Base-by-base conservation (phyloP, 2,113 vertebrate genomes). In the Azemiops feae region DNA sequence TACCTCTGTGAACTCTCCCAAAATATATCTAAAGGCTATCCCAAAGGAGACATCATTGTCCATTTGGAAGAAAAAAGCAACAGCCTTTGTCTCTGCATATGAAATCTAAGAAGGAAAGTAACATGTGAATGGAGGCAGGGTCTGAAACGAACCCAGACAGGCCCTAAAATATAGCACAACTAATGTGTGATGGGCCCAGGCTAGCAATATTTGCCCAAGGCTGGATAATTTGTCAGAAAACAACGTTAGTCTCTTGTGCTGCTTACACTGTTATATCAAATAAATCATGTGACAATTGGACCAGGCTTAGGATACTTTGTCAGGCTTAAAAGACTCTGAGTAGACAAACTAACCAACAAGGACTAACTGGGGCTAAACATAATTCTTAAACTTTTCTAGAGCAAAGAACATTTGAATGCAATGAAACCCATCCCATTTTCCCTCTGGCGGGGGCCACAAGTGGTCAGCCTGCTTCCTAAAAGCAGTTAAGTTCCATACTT, bases 151-250 rank as follows among this genome's bases (percentile, higher is more conserved):
- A 85, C 93, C 95, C 92, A 96, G 91, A 86, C 92, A 96, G 87
- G 85, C 93, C 89, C 91, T 91, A 91, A 96, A 96, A 96, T 95
- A 90, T 90, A 93, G 87, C 22, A 27, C 25, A 91, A 91, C 11
- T 91, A 93, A 69, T 94, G 93, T 92, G 93, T 94, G 94, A 92
- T 88, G 60, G 58, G 86, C 91, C 89, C 91, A 96, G 90, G 95
- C 91, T 91, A 20, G 88, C 60, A 88, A 90, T 52, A 90, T 45
- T 91, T 91, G 93, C 95, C 94, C 90, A 92, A 94, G 95, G 93
- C 94, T 92, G 93, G 88, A 94, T 95, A 97, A 93, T 96, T 94
- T 96, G 95, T 94, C 94, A 95, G 91, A 95, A 96, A 96, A 93
- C 89, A 95, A 90, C 87, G 54, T 89, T 85, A 58, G 86, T 89